These are phyloP conservation scores for Cololabis saira DNA, from an alignment of 2,113 vertebrate genomes.

Conservation along the genomic window DNA sequence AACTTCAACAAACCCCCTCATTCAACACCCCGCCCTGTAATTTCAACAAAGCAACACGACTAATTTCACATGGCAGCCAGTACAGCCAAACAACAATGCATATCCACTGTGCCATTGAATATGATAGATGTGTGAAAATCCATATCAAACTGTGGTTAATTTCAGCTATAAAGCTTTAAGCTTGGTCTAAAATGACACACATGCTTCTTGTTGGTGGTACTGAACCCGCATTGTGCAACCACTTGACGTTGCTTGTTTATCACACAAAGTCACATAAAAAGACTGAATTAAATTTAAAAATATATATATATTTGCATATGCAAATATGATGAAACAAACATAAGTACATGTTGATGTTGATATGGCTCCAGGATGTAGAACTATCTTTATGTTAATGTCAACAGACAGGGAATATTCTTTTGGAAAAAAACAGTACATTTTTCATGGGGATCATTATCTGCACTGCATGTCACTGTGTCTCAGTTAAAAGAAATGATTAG, in stretches of 20 bases:
- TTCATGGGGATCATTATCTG: slow-evolving; percentile 80
- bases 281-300: slow-evolving; percentile 62
- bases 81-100: slow-evolving; percentile 66
- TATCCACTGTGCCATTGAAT: slow-evolving; percentile 65
- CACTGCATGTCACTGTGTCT: slow-evolving; percentile 71
- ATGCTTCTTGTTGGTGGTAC: slow-evolving; percentile 65
- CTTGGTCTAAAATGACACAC: slow-evolving; percentile 67
- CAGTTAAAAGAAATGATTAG: slow-evolving; percentile 74
- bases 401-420: slow-evolving; percentile 71
- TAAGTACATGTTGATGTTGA: slow-evolving; percentile 75
- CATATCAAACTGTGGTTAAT: slow-evolving; percentile 75
- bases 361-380: slow-evolving; percentile 76
- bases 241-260: slow-evolving; percentile 78
- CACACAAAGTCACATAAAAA: slow-evolving; percentile 78
- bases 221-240: slow-evolving; percentile 71
- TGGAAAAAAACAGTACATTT: slow-evolving; percentile 74
- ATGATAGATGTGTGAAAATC: slow-evolving; percentile 67
- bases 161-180: slow-evolving; percentile 62
- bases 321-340: slow-evolving; percentile 71
- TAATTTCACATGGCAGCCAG: slow-evolving; percentile 71
- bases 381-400: slow-evolving; percentile 81
- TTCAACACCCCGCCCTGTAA: slow-evolving; percentile 62
- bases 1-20: slow-evolving; percentile 72
- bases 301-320: slow-evolving; percentile 75
- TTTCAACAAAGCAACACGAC: slow-evolving; percentile 68